Evolutionary conservation across 1,140 invertebrate species (phyloP).

Genomic region (Drosophila ogumai): DNA sequence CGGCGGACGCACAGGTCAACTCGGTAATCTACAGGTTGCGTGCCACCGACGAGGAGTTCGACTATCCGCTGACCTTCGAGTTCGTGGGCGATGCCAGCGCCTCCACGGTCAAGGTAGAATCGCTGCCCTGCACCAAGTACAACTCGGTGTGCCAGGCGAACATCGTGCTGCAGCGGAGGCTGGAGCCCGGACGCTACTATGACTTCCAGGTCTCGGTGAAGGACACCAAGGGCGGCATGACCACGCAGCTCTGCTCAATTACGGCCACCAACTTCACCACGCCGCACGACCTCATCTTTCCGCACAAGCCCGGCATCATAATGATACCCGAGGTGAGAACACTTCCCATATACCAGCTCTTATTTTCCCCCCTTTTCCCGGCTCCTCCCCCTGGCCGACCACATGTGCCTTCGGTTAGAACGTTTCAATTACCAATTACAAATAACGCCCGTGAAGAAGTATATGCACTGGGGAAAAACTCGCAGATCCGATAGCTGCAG

Average conservation of each 20-base stretch:
- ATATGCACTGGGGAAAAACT: slow-evolving; percentile 8
- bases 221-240: slow-evolving; percentile 91
- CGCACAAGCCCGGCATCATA: slow-evolving; percentile 92
- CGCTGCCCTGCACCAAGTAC: slow-evolving; percentile 92
- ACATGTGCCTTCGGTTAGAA: slow-evolving; percentile 24
- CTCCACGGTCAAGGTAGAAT: slow-evolving; percentile 90
- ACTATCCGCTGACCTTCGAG: slow-evolving; percentile 93
- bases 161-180: slow-evolving; percentile 89
- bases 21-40: slow-evolving; percentile 94
- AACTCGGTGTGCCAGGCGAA: slow-evolving; percentile 94
- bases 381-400: background rate
- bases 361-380: background rate
- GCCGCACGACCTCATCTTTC: slow-evolving; percentile 91
- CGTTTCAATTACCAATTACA: slow-evolving; percentile 36
- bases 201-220: slow-evolving; percentile 92
- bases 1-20: slow-evolving; percentile 92
- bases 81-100: slow-evolving; percentile 89
- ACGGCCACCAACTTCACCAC: slow-evolving; percentile 93
- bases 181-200: slow-evolving; percentile 91
- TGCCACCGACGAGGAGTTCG: slow-evolving; percentile 93
- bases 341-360: slow-evolving; percentile 4
- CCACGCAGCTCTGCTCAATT: slow-evolving; percentile 92
- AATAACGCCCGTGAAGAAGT: slow-evolving; percentile 34
- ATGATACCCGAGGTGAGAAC: slow-evolving; percentile 91
- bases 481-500: background rate